phyloP scores from a whole-genome alignment of 2,888 invertebrate species.

The Leptinotarsa tumamoca region DNA sequence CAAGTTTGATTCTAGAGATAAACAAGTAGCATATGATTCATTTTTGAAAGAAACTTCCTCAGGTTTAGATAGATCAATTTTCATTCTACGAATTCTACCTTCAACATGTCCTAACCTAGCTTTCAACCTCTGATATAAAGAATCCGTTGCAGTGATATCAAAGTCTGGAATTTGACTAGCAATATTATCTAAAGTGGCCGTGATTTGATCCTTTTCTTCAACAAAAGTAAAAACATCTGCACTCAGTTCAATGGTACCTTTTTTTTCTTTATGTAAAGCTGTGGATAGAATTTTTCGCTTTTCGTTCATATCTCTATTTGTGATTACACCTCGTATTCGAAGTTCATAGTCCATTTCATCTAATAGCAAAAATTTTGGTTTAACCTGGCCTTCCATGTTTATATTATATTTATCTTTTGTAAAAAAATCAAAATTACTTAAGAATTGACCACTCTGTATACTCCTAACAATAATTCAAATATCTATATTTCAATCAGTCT shows the following conservation, averaged over 20 bases:
- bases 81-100: conserved; percentile 20
- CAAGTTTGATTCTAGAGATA: conserved; percentile 9
- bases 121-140: conserved; percentile 22
- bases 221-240: neutral
- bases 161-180: conserved; percentile 1
- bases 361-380: conserved; percentile 4
- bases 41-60: conserved; percentile 21
- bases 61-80: neutral
- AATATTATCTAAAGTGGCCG: neutral
- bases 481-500: too few relatives aligned
- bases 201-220: neutral
- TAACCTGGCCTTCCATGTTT: neutral
- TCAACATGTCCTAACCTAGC: conserved; percentile 13
- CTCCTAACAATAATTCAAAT: too few relatives aligned
- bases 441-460: too few relatives aligned
- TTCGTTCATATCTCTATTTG: conserved; percentile 13
- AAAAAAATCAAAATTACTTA: too few relatives aligned
- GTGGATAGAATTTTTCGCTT: conserved; percentile 16
- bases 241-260: neutral
- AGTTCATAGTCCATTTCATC: conserved; percentile 23
- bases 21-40: conserved; percentile 22
- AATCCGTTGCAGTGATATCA: conserved; percentile 14
- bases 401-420: neutral
- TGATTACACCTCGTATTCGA: conserved; percentile 11
- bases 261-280: conserved; percentile 9